Percentiles rank a stretch among this genome's conserved stretches.
These are phyloP conservation scores for Sorex fumeus DNA, from an alignment of 2,113 vertebrate genomes.

Conservation along the genomic window DNA sequence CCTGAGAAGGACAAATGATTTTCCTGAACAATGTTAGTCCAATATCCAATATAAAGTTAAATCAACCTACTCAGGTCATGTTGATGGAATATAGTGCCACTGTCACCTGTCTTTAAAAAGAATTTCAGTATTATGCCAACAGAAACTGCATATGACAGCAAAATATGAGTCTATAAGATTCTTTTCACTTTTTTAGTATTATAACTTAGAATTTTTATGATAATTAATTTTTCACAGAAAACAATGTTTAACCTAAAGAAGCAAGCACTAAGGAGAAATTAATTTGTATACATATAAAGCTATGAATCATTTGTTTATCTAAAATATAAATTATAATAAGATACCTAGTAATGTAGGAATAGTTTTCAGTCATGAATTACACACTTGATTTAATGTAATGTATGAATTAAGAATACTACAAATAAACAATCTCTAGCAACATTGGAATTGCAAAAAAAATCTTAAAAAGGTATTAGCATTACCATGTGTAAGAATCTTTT, in stretches of 20 bases:
- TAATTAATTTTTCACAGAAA: neutral
- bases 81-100: neutral
- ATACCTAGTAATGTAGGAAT: neutral
- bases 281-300: neutral
- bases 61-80: constrained; percentile 28
- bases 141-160: neutral
- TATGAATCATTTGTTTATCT: neutral
- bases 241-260: neutral
- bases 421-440: neutral
- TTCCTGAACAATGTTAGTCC: constrained; percentile 53
- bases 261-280: neutral
- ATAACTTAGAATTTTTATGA: neutral
- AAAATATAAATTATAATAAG: neutral
- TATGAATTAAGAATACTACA: neutral
- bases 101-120: constrained; percentile 31
- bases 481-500: neutral
- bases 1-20: constrained; percentile 66
- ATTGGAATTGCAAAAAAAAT: neutral
- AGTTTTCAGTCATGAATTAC: neutral
- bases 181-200: neutral
- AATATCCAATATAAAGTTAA: constrained; percentile 67
- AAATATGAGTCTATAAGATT: neutral
- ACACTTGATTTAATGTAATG: neutral
- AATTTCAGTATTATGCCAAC: constrained; percentile 13
- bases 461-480: neutral